These are phyloP conservation scores for Polyergus mexicanus DNA, from an alignment of 1,140 invertebrate species.

Conservation along the genomic window DNA sequence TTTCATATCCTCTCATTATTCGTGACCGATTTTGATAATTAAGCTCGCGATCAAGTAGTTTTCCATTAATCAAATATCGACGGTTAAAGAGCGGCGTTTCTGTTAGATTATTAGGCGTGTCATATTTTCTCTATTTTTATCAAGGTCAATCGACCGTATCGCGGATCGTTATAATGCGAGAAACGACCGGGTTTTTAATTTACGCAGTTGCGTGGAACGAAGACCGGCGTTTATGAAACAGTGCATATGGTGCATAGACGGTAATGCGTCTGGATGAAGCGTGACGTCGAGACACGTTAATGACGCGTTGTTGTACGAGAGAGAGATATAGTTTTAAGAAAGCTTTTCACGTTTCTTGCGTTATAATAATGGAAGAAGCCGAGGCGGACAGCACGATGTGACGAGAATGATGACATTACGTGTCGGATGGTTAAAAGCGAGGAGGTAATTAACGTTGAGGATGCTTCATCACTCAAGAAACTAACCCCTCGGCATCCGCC, in stretches of 20 bases:
- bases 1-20: conserved; percentile 6
- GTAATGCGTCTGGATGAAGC: conserved; percentile 41
- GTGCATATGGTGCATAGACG: conserved; percentile 5
- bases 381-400: conserved; percentile 50
- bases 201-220: conserved; percentile 19
- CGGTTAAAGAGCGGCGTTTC: background rate
- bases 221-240: conserved; percentile 29
- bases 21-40: conserved; percentile 41
- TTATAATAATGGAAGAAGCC: conserved; percentile 72
- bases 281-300: conserved; percentile 42
- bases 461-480: conserved; percentile 84
- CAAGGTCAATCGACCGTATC: background rate
- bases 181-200: conserved; percentile 35
- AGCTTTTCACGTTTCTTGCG: conserved; percentile 71
- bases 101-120: background rate
- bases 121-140: background rate
- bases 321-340: conserved; percentile 49
- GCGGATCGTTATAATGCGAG: conserved; percentile 55
- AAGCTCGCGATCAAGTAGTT: background rate
- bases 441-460: conserved; percentile 83
- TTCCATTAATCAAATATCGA: conserved; percentile 7
- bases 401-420: conserved; percentile 80
- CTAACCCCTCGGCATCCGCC: conserved; percentile 76
- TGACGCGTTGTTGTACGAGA: conserved; percentile 28
- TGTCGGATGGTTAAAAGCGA: conserved; percentile 78